phyloP scores from a whole-genome alignment of 2,797 vertebrate species.

The Rhinatrema bivittatum region DNA sequence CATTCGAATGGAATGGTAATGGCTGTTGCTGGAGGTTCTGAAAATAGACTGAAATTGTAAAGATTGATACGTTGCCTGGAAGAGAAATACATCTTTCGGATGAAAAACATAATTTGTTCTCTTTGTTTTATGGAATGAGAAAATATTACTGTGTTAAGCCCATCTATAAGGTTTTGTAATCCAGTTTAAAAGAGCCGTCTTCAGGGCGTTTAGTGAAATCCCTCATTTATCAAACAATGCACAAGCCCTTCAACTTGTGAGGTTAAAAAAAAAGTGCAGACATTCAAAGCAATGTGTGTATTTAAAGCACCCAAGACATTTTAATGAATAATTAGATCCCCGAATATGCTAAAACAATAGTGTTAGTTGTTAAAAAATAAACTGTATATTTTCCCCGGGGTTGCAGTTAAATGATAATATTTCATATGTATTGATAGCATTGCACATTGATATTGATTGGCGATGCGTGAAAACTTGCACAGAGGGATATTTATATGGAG shows the following conservation, averaged over 20 bases:
- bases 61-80: slow-evolving; percentile 15
- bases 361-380: too few relatives aligned
- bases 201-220: not conserved
- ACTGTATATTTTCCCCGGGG: too few relatives aligned
- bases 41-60: slow-evolving; percentile 16
- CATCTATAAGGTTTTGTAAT: slow-evolving; percentile 14
- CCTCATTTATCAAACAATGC: not conserved
- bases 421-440: too few relatives aligned
- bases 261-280: not conserved
- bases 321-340: too few relatives aligned
- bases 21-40: slow-evolving; percentile 9
- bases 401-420: too few relatives aligned
- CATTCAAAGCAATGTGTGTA: not conserved
- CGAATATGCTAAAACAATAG: too few relatives aligned
- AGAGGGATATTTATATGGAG: too few relatives aligned
- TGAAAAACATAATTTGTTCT: slow-evolving; percentile 9
- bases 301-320: not conserved
- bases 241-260: not conserved
- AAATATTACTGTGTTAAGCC: slow-evolving; percentile 11
- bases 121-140: slow-evolving; percentile 14
- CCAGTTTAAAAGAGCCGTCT: slow-evolving; percentile 3
- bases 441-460: too few relatives aligned
- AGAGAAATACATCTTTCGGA: slow-evolving; percentile 7
- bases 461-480: too few relatives aligned
- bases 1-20: slow-evolving; percentile 10